Conservation (phyloP, 2,888 invertebrate species). For the Ferdinandea cuprea region DNA sequence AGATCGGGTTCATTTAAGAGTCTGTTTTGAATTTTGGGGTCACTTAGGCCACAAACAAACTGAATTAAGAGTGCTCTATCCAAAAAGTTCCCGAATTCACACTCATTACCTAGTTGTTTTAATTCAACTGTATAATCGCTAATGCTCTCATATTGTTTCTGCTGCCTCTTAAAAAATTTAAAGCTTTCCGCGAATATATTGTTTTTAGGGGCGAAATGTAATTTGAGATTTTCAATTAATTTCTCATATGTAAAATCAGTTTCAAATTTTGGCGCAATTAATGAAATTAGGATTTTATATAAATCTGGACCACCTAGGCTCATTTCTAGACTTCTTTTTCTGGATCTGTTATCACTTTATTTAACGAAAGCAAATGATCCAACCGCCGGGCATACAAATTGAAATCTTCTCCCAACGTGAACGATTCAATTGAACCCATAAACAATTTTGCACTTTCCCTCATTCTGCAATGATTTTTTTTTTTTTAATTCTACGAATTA, state of each 20-base stretch:
- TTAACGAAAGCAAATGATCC: conserved; percentile 8
- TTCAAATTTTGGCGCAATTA: conserved; percentile 29
- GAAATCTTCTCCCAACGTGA: conserved; percentile 22
- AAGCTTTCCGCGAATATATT: neutral
- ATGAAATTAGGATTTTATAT: conserved; percentile 7
- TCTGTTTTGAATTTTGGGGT: neutral
- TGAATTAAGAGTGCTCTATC: conserved; percentile 5
- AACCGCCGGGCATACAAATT: conserved; percentile 18
- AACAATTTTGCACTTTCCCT: conserved; percentile 1
- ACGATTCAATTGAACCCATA: conserved; percentile 17
- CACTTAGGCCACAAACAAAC: neutral
- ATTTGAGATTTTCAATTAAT: conserved; percentile 7
- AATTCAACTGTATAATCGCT: no score
- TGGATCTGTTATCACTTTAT: no score
- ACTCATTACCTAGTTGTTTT: no score
- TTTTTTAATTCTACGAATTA: neutral
- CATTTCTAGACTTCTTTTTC: no score
- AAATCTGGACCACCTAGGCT: conserved; percentile 18
- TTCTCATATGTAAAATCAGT: conserved; percentile 5
- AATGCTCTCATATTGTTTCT: neutral
- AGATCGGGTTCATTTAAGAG: neutral
- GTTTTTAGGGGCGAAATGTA: conserved; percentile 22
- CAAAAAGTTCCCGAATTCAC: neutral
- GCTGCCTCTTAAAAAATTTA: conserved; percentile 17
- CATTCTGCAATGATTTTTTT: neutral